Evolutionary conservation across 2,797 vertebrate genomes (phyloP).

Genomic region (Eulemur mongoz): DNA sequence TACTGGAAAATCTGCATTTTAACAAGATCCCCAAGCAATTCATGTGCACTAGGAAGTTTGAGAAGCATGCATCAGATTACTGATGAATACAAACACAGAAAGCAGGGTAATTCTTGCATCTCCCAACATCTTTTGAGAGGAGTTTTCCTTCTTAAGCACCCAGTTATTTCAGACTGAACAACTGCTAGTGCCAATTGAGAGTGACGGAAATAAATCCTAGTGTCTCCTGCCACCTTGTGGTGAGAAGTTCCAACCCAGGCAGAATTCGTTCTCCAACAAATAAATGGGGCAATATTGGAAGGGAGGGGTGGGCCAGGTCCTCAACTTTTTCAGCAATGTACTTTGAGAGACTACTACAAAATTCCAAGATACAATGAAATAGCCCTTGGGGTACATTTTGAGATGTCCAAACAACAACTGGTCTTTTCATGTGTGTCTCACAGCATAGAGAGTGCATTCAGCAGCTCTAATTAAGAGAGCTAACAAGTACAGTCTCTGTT

Average conservation of each 20-base stretch:
- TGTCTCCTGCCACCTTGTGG: slow-evolving; percentile 81
- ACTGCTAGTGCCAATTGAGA: fast-evolving
- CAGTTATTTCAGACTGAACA: neutral
- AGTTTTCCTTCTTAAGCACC: neutral
- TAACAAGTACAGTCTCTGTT: neutral
- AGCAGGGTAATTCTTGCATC: neutral
- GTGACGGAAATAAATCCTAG: slow-evolving; percentile 4
- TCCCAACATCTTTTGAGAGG: neutral
- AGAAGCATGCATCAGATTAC: neutral
- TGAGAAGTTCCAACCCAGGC: neutral
- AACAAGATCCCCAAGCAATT: neutral
- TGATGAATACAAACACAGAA: neutral
- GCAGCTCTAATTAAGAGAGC: neutral
- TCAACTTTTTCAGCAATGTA: neutral
- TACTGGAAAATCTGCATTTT: neutral
- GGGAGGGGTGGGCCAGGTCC: neutral
- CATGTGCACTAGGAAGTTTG: neutral
- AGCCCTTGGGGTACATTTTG: neutral
- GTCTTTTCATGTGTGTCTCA: neutral
- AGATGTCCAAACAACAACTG: neutral
- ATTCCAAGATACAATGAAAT: neutral
- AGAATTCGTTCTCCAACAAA: neutral
- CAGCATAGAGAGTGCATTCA: neutral
- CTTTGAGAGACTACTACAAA: neutral
- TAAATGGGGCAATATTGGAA: neutral